Evolutionary conservation across 2,888 invertebrate genomes (phyloP), one percentile per base, ranked within the genome.

Genomic region (Coremacera marginata): DNA sequence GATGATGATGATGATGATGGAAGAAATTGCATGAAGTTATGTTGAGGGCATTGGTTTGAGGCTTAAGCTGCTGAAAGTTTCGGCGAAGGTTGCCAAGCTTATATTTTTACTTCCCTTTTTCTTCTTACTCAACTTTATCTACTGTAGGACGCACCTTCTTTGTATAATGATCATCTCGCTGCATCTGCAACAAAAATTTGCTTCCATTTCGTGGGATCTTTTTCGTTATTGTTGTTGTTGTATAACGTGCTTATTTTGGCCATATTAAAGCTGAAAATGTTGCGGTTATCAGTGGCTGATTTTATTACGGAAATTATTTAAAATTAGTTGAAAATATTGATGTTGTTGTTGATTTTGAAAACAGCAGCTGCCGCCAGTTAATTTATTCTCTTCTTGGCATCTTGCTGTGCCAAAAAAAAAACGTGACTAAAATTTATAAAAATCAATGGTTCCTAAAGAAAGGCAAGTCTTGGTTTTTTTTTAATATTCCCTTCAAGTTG

Each of bases 261-360:
- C 63, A 63, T 51, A 68, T 68, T 51, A 74, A 74, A 74, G 74
- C 52, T 74, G 74, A 67, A 74, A 74, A 74, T 63, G 65, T 65
- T 67, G 52, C 73, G 65, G 73, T 74, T 62, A 72, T 70, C 70
- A 70, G 31, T 55, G 52, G 22, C 70, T 60, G 72, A 34, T n/a
- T 71, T 57, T 71, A 71, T 60, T 55, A 60, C 71, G 71, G 71
- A 16, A 60, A 71, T 71, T 71, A 71, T 74, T 67, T 55, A 52
- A 74, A 74, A 74, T 74, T 73, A 65, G 73, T 31, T 31, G 63
- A 73, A 73, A 73, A 44, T 44, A 14, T 44, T 44, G 14, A 3
- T 44, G 44, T 44, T 73, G 51, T 34, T 25, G 19, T 70, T 25
- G 25, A 7, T n/a, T 22, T 22, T 14, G 25, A 19, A 27, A 60